phyloP scores from a whole-genome alignment of 2,113 vertebrate species.

The Patagioenas fasciata region DNA sequence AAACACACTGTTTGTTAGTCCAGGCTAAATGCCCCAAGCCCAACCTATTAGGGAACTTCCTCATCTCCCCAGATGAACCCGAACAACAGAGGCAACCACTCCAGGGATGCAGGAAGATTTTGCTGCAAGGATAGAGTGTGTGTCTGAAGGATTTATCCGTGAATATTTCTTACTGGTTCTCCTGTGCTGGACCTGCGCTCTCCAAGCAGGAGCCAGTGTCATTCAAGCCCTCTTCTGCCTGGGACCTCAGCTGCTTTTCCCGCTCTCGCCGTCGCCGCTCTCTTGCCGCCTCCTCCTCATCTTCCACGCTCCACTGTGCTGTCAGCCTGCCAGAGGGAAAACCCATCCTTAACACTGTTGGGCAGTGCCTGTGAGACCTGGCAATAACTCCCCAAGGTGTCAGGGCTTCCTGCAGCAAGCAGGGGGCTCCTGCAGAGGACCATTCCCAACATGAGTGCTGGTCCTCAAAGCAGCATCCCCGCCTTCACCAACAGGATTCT shows the following conservation, averaged over 20 bases:
- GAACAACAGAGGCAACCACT: rapidly evolving
- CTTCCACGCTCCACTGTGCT: constrained; percentile 84
- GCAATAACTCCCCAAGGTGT: background rate
- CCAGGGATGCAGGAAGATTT: background rate
- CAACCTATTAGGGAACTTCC: background rate
- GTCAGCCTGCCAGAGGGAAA: constrained; percentile 78
- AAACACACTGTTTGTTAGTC: background rate
- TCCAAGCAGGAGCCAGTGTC: background rate
- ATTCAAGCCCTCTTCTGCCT: constrained; percentile 38
- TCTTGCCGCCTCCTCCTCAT: constrained; percentile 82
- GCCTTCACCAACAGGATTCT: rapidly evolving
- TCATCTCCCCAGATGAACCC: background rate
- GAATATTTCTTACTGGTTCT: constrained; percentile 59
- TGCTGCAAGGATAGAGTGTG: background rate
- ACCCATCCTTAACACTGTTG: background rate
- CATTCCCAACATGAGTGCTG: rapidly evolving
- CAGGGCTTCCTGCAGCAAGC: rapidly evolving
- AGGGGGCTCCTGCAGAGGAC: background rate
- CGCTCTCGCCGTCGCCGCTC: constrained; percentile 77
- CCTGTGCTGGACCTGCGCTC: background rate
- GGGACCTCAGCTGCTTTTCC: constrained; percentile 66
- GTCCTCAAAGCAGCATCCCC: rapidly evolving
- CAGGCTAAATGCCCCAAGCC: background rate
- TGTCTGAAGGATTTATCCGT: background rate
- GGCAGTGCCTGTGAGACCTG: background rate